phyloP scores from a whole-genome alignment of 2,888 invertebrate genomes.

The Horisme vitalbata region DNA sequence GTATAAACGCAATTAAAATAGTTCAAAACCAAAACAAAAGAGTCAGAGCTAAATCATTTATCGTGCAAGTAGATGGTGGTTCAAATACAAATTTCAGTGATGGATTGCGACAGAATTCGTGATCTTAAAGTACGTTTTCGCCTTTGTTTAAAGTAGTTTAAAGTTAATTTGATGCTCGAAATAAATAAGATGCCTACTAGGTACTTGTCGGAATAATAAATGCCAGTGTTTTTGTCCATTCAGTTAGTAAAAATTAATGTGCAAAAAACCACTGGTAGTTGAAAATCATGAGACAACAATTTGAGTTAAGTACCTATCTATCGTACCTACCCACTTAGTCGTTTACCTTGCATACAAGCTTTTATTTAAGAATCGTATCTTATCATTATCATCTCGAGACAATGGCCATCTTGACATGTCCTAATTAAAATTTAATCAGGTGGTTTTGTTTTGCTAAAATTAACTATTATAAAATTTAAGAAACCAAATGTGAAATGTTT shows the following conservation, averaged over 20 bases:
- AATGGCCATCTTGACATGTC: constrained; percentile 26
- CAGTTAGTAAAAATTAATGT: not conserved
- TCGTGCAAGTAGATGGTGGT: not conserved
- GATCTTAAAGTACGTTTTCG: constrained; percentile 8
- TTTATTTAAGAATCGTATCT: constrained; percentile 19
- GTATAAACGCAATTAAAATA: too few species aligned
- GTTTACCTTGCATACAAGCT: constrained; percentile 22
- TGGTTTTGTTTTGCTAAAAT: not conserved
- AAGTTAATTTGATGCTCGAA: constrained; percentile 2
- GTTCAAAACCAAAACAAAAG: not conserved
- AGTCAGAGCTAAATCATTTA: not conserved
- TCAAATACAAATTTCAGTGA: constrained; percentile 1
- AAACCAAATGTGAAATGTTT: too few species aligned
- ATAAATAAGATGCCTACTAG: not conserved
- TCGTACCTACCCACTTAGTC: too few species aligned
- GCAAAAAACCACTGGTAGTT: not conserved
- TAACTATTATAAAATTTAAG: too few species aligned
- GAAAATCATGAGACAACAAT: constrained; percentile 1
- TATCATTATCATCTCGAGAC: constrained; percentile 21
- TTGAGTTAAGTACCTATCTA: too few species aligned
- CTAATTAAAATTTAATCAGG: constrained; percentile 19
- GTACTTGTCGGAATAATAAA: too few species aligned
- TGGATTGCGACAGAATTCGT: constrained; percentile 12
- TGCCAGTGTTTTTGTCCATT: too few species aligned
- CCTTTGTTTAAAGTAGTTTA: constrained; percentile 2